Conservation (phyloP, 2,888 invertebrate genomes). For the Hoplodrina blanda region DNA sequence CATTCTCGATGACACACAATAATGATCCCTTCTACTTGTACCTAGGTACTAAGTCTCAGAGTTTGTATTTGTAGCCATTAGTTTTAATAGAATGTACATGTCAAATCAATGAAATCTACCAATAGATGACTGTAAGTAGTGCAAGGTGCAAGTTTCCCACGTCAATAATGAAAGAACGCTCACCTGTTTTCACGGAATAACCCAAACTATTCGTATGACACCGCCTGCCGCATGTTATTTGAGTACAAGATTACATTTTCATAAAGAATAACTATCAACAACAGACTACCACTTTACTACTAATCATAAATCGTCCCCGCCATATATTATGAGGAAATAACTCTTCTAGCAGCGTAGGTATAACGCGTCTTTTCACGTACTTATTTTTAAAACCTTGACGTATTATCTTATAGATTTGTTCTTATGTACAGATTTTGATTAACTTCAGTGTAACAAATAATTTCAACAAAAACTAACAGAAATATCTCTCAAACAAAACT, state of each 20-base stretch:
- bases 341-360: neutral
- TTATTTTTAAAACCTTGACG: neutral
- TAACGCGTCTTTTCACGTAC: neutral
- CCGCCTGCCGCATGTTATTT: constrained; percentile 22
- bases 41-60: neutral
- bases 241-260: constrained; percentile 58
- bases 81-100: constrained; percentile 41
- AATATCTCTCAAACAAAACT: neutral
- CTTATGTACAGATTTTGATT: neutral
- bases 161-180: constrained; percentile 22
- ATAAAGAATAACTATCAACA: constrained; percentile 44
- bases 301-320: constrained; percentile 40
- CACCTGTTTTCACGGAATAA: constrained; percentile 45
- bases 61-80: constrained; percentile 14
- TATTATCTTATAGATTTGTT: neutral
- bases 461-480: constrained; percentile 1
- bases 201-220: constrained; percentile 28
- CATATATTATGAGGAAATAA: constrained; percentile 36
- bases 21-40: neutral
- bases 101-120: constrained; percentile 20
- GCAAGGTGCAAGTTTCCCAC: neutral
- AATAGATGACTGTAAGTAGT: neutral
- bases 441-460: constrained; percentile 18
- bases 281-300: constrained; percentile 38
- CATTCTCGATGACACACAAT: constrained; percentile 18